A percentile compares a stretch with the other conserved stretches of the same genome.
Evolutionary conservation across 2,888 invertebrate species (phyloP).

Genomic region (Melieria crassipennis): DNA sequence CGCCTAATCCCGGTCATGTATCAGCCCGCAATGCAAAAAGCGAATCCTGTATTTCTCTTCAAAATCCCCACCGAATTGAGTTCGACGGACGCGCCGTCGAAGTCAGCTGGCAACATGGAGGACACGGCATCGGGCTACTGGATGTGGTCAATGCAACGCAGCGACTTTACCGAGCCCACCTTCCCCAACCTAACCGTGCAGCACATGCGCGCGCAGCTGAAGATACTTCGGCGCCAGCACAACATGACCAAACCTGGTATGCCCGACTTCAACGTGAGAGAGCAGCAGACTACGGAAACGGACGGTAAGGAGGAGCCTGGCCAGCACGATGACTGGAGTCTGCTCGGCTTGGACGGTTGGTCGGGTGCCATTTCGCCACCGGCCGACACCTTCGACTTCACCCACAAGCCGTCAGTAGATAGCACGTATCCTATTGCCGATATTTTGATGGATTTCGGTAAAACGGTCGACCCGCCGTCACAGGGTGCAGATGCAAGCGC

Average conservation of each 20-base stretch:
- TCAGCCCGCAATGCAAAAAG: conserved; percentile 37
- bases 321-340: conserved; percentile 50
- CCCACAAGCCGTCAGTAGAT: background rate
- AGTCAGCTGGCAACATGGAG: background rate
- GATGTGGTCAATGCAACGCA: conserved; percentile 53
- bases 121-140: conserved; percentile 18
- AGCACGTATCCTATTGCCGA: conserved; percentile 39
- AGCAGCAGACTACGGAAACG: background rate
- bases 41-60: conserved; percentile 57
- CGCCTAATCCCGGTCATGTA: conserved; percentile 59
- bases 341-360: conserved; percentile 62
- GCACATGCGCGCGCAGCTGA: conserved; percentile 38
- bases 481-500: conserved; percentile 17
- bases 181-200: conserved; percentile 59
- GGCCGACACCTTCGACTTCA: conserved; percentile 1
- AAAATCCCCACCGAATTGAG: conserved; percentile 48
- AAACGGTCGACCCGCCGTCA: conserved; percentile 7
- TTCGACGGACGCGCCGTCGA: background rate
- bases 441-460: conserved; percentile 37
- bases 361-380: conserved; percentile 50
- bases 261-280: conserved; percentile 1
- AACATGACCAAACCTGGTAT: background rate
- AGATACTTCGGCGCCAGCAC: conserved; percentile 14
- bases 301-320: conserved; percentile 13
- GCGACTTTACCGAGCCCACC: conserved; percentile 56